Evolutionary conservation across 2,797 vertebrate species (phyloP).

Genomic region (Eidolon dupreanum): DNA sequence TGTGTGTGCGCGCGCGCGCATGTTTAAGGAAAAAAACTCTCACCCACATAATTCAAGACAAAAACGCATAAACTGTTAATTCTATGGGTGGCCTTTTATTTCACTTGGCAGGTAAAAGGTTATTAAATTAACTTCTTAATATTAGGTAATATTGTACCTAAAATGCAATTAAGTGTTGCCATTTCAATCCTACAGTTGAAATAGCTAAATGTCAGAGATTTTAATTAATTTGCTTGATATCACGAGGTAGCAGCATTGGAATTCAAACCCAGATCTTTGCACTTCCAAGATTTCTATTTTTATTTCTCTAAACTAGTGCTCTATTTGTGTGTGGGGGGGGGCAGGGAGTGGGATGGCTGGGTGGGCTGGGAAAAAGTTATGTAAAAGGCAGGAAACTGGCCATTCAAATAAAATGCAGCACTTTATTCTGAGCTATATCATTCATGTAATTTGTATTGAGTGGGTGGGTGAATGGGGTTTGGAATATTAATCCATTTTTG

Average conservation of each 20-base stretch:
- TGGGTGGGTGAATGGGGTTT: background rate
- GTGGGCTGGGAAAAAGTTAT: background rate
- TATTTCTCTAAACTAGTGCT: background rate
- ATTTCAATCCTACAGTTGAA: background rate
- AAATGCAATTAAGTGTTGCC: background rate
- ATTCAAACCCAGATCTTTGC: background rate
- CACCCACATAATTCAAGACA: background rate
- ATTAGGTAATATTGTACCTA: background rate
- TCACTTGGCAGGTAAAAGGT: background rate
- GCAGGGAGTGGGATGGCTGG: accelerated
- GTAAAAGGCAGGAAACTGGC: background rate
- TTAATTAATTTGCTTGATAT: slow-evolving; percentile 1
- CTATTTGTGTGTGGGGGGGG: background rate
- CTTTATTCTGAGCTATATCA: background rate
- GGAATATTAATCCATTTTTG: background rate
- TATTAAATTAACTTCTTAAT: slow-evolving; percentile 4
- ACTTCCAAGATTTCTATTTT: background rate
- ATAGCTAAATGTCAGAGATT: background rate
- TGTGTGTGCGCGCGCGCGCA: accelerated
- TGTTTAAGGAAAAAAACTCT: background rate
- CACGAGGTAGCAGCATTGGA: background rate
- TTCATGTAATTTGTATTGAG: background rate
- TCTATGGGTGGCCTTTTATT: background rate
- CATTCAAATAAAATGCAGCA: background rate
- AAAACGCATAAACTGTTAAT: background rate